phyloP scores from a whole-genome alignment of 2,113 vertebrate genomes.

The Forbesichthys papilliferus region DNA sequence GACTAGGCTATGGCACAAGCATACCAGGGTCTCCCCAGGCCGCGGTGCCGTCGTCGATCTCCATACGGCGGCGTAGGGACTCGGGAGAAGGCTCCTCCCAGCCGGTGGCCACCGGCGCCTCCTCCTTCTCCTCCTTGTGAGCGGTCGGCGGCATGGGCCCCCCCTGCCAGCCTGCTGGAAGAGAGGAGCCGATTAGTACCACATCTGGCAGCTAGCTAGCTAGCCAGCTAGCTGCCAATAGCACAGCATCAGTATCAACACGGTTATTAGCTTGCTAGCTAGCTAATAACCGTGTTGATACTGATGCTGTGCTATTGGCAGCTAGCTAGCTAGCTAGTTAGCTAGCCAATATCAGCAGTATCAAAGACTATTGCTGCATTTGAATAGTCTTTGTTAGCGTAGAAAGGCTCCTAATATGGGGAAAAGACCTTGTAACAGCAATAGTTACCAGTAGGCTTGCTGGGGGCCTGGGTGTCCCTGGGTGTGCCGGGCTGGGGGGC shows the following conservation, averaged over 20 bases:
- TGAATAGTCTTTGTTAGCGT: too few relatives aligned
- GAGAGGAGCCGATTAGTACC: slow-evolving; percentile 39
- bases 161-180: slow-evolving; percentile 85
- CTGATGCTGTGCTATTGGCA: too few relatives aligned
- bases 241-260: too few relatives aligned
- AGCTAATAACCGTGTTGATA: too few relatives aligned
- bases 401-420: too few relatives aligned
- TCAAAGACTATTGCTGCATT: too few relatives aligned
- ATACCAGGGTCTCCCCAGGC: slow-evolving; percentile 94
- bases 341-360: too few relatives aligned
- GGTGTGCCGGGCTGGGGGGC: slow-evolving; percentile 76
- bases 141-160: slow-evolving; percentile 83
- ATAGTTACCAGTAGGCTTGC: slow-evolving; percentile 75
- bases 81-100: slow-evolving; percentile 98
- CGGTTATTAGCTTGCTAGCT: too few relatives aligned
- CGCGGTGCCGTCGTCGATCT: slow-evolving; percentile 96
- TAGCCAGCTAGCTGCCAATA: too few relatives aligned
- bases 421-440: too few relatives aligned
- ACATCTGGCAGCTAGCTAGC: not conserved
- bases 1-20: not conserved
- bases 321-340: too few relatives aligned
- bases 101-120: slow-evolving; percentile 74
- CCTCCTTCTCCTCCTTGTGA: slow-evolving; percentile 81
- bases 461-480: slow-evolving; percentile 47
- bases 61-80: slow-evolving; percentile 92